Evolutionary conservation across 2,113 vertebrate genomes (phyloP).

Genomic region (Dipodomys ordii): DNA sequence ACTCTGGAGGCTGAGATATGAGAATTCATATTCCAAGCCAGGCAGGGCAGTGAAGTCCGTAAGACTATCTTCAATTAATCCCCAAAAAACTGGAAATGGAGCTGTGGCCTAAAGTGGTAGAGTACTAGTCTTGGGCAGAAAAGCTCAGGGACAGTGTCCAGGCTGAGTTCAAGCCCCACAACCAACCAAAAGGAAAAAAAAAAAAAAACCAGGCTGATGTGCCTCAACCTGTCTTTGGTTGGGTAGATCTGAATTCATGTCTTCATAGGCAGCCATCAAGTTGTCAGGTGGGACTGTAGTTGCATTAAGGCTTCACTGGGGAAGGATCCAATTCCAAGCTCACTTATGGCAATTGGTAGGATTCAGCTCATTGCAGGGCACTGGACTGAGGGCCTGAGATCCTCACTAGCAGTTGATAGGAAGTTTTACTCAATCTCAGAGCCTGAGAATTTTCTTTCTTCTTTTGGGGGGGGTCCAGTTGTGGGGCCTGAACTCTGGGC

Average conservation of each 20-base stretch:
- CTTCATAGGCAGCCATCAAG: background rate
- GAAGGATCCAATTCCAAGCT: background rate
- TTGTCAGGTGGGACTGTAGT: background rate
- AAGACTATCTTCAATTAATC: no score
- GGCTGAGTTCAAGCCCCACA: no score
- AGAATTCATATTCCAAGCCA: no score
- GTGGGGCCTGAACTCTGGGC: no score
- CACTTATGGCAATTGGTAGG: background rate
- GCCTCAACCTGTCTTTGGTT: background rate
- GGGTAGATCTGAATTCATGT: background rate
- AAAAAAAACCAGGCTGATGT: background rate
- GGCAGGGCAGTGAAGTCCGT: no score
- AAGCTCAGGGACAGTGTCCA: no score
- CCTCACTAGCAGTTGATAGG: background rate
- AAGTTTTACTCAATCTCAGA: background rate
- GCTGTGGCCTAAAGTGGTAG: no score
- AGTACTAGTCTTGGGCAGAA: no score
- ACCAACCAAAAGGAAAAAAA: no score
- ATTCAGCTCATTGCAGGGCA: background rate
- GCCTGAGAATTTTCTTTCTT: background rate
- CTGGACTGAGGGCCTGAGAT: background rate
- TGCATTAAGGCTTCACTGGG: background rate
- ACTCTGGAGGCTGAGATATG: no score
- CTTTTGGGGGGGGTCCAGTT: no score
- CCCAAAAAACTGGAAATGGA: no score